Evolutionary conservation across 2,113 vertebrate genomes (phyloP).

Genomic region (Hystrix cristata): DNA sequence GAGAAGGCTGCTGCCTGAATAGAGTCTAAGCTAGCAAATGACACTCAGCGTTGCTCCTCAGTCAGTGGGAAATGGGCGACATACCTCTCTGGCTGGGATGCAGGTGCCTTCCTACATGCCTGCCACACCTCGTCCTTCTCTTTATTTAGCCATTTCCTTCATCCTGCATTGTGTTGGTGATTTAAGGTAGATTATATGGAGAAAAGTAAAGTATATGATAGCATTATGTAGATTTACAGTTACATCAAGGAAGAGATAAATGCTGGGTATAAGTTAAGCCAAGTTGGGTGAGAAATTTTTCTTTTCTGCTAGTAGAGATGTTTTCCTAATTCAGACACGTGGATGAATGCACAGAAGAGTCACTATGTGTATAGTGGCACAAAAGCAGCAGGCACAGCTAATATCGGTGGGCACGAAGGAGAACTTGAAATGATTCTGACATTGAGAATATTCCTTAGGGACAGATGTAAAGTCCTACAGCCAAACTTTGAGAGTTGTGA

Average conservation of each 20-base stretch:
- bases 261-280: not conserved
- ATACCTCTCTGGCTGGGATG: not conserved
- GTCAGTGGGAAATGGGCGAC: not conserved
- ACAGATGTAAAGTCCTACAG: not conserved
- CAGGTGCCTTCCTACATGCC: not conserved
- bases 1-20: not conserved
- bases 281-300: not conserved
- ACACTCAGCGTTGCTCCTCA: not conserved
- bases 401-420: not conserved
- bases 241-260: not conserved
- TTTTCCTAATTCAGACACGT: not conserved
- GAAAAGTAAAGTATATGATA: not conserved
- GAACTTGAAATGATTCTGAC: conserved; percentile 1
- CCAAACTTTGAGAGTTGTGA: not conserved
- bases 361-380: not conserved
- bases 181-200: not conserved
- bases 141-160: not conserved
- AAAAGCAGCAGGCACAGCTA: conserved; percentile 14
- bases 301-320: not conserved
- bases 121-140: not conserved
- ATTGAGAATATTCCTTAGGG: not conserved
- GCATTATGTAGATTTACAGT: not conserved
- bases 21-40: not conserved
- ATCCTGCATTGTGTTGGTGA: not conserved
- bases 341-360: not conserved